Percentiles rank a stretch among this genome's conserved stretches.
Evolutionary conservation across 2,113 vertebrate genomes (phyloP).

Genomic region (Podilymbus podiceps): DNA sequence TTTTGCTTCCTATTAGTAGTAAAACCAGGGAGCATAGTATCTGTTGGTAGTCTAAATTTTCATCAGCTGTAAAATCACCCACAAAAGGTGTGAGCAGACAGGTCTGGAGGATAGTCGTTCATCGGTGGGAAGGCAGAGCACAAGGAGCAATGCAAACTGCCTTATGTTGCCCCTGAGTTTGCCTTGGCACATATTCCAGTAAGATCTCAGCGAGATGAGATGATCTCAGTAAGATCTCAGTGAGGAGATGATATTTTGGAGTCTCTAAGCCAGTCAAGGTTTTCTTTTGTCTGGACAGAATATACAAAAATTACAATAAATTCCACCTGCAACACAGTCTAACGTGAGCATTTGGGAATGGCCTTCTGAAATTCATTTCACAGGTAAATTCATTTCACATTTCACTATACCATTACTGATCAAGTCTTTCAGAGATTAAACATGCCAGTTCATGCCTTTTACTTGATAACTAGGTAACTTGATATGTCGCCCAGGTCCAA

Average conservation of each 20-base stretch:
- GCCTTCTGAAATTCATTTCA: not conserved
- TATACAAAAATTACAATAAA: not conserved
- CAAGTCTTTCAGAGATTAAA: not conserved
- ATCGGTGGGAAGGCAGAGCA: not conserved
- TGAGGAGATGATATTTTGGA: not conserved
- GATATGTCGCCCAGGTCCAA: not conserved
- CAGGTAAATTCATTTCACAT: too few relatives aligned
- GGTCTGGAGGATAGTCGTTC: not conserved
- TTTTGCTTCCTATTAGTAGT: not conserved
- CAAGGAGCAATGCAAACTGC: not conserved
- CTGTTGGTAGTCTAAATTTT: not conserved
- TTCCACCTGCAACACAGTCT: not conserved
- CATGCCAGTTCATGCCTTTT: not conserved
- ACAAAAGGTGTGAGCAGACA: not conserved
- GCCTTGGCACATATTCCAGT: accelerated
- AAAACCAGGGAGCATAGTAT: too few relatives aligned
- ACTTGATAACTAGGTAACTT: not conserved
- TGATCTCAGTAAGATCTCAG: not conserved
- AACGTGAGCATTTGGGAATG: not conserved
- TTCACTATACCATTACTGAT: not conserved
- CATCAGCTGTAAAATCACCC: not conserved
- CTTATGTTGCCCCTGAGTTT: accelerated
- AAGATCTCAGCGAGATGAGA: not conserved
- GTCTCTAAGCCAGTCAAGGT: not conserved
- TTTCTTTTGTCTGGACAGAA: not conserved